These are phyloP conservation scores for Pangasius djambal DNA, from an alignment of 2,797 vertebrate genomes.

Conservation along the genomic window DNA sequence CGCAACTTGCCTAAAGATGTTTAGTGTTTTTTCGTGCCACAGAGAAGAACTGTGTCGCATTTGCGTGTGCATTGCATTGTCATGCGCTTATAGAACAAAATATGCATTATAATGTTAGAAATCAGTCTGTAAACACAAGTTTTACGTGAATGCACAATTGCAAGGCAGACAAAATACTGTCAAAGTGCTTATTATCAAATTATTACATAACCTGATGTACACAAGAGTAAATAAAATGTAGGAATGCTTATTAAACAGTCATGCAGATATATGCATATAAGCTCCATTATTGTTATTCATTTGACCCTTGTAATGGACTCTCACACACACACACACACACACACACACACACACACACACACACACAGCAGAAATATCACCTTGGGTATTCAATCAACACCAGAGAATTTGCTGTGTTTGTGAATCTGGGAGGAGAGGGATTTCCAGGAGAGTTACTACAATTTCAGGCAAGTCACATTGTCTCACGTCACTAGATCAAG, in stretches of 20 bases:
- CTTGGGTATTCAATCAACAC: not conserved
- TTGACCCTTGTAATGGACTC: not conserved
- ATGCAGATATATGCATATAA: no score
- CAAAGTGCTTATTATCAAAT: not conserved
- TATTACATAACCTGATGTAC: not conserved
- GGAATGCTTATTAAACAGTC: not conserved
- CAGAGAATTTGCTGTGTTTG: not conserved
- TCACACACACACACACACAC: no score
- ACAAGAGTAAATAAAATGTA: not conserved
- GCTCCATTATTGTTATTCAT: not conserved
- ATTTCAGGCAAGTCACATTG: not conserved
- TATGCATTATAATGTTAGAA: not conserved
- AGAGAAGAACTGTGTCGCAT: not conserved
- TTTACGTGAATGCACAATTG: not conserved
- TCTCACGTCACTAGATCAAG: no score
- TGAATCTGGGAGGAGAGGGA: not conserved
- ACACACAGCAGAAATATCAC: not conserved
- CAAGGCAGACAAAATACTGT: not conserved
- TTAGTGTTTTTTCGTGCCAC: not conserved
- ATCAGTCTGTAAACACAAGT: not conserved
- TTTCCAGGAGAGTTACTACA: not conserved
- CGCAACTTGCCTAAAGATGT: not conserved
- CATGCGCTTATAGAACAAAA: not conserved
- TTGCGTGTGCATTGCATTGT: not conserved
- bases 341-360: no score